These are phyloP conservation scores for Phyllopteryx taeniolatus DNA, from an alignment of 2,113 vertebrate genomes.

Conservation along the genomic window DNA sequence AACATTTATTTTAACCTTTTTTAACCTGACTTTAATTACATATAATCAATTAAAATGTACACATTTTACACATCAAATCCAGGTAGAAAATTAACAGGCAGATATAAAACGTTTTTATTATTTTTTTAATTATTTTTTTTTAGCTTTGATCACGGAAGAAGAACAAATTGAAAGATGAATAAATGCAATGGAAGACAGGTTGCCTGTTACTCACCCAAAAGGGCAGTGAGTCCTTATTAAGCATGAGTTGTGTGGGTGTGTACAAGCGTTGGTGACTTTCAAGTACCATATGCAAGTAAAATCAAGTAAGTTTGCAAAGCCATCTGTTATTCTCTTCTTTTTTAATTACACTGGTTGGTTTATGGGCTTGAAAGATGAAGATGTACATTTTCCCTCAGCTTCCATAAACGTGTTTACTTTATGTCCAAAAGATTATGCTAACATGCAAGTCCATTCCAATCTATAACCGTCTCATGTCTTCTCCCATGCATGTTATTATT, in stretches of 20 bases:
- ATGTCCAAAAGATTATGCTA: neutral
- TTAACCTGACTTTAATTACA: too few species aligned
- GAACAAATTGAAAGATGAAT: neutral
- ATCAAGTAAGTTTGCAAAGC: neutral
- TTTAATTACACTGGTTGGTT: neutral
- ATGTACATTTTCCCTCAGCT: neutral
- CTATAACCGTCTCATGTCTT: conserved; percentile 10
- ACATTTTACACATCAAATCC: neutral
- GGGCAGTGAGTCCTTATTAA: neutral
- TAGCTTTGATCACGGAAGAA: neutral
- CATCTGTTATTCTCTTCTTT: neutral
- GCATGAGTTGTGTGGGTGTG: neutral
- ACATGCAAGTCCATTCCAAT: conserved; percentile 4
- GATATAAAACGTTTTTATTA: neutral
- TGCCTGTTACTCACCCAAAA: neutral
- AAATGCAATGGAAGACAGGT: neutral
- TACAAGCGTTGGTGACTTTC: neutral
- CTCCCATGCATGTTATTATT: conserved; percentile 11
- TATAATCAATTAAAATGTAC: too few species aligned
- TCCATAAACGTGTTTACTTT: conserved; percentile 7
- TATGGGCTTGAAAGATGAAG: neutral
- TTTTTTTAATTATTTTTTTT: neutral
- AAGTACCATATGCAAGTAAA: neutral
- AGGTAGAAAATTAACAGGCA: neutral
- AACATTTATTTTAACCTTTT: too few species aligned